These are phyloP conservation scores for Sacculina carcini DNA, from an alignment of 2,888 invertebrate genomes.

Conservation along the genomic window DNA sequence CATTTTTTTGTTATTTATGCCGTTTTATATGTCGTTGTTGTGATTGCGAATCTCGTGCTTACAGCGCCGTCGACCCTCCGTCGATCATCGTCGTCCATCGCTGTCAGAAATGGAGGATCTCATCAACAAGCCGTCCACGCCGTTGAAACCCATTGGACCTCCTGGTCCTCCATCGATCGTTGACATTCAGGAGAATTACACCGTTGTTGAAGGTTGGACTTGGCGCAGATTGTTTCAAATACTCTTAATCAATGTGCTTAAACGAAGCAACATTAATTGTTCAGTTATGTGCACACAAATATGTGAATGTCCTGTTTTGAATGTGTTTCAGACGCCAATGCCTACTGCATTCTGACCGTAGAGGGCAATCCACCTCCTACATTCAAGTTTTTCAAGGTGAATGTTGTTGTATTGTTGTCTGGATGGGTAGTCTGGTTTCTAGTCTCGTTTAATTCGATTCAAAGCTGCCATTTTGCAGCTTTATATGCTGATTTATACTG, in stretches of 20 bases:
- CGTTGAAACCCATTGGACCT: constrained; percentile 48
- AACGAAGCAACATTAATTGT: too few relatives aligned
- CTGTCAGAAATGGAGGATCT: constrained; percentile 68
- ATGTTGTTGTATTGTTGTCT: background rate
- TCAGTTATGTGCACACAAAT: too few relatives aligned
- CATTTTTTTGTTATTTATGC: too few relatives aligned
- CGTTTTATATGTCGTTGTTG: too few relatives aligned
- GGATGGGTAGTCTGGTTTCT: background rate
- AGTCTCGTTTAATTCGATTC: too few relatives aligned
- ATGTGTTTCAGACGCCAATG: constrained; percentile 57
- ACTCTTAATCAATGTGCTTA: too few relatives aligned
- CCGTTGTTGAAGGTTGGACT: constrained; percentile 67
- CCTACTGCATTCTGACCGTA: constrained; percentile 70
- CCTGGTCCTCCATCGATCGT: constrained; percentile 68
- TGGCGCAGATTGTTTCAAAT: too few relatives aligned
- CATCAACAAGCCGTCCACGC: constrained; percentile 71
- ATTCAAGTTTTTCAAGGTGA: constrained; percentile 69
- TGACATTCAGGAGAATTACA: constrained; percentile 79
- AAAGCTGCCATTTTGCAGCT: too few relatives aligned
- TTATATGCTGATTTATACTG: background rate
- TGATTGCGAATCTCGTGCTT: too few relatives aligned
- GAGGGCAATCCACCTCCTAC: constrained; percentile 85
- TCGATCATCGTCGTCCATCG: constrained; percentile 68
- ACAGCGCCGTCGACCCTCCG: constrained; percentile 46
- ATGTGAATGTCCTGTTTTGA: too few relatives aligned